Conservation (phyloP, 2,113 vertebrate species). For the Serilophus lunatus region DNA sequence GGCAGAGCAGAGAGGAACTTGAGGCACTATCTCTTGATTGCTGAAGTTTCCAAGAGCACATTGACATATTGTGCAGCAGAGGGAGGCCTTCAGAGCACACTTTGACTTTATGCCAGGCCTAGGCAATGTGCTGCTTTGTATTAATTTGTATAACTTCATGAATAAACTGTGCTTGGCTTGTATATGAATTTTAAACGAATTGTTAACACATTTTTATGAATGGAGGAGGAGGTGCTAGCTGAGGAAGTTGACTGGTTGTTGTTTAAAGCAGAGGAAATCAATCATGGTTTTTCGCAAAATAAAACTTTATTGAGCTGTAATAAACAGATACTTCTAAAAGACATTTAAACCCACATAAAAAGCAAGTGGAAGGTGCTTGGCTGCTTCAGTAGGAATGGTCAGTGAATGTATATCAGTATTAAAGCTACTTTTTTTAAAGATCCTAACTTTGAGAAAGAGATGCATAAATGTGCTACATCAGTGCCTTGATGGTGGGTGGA, state of each 20-base stretch:
- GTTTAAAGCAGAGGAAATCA: conserved; percentile 53
- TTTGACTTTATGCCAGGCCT: conserved; percentile 25
- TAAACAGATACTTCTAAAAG: conserved; percentile 62
- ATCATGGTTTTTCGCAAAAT: conserved; percentile 31
- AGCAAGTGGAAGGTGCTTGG: conserved; percentile 15
- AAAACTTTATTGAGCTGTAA: conserved; percentile 64
- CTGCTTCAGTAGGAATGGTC: background rate
- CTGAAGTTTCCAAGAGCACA: background rate
- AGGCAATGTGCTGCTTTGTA: conserved; percentile 45
- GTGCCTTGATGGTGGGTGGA: rapidly evolving
- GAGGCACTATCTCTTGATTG: background rate
- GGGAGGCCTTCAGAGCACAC: background rate
- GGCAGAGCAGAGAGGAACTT: background rate
- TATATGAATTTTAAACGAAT: conserved; percentile 59
- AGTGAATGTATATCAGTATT: background rate
- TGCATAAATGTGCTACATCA: rapidly evolving
- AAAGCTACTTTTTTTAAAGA: background rate
- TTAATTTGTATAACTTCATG: conserved; percentile 42
- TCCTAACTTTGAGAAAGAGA: background rate
- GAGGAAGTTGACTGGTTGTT: conserved; percentile 27
- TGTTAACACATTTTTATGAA: conserved; percentile 68
- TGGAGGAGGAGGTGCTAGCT: conserved; percentile 30
- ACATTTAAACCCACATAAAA: conserved; percentile 33
- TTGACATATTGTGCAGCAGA: background rate
- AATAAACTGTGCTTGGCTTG: conserved; percentile 45